These are phyloP conservation scores for Fabriciana adippe DNA, from an alignment of 2,888 invertebrate genomes.

Conservation along the genomic window DNA sequence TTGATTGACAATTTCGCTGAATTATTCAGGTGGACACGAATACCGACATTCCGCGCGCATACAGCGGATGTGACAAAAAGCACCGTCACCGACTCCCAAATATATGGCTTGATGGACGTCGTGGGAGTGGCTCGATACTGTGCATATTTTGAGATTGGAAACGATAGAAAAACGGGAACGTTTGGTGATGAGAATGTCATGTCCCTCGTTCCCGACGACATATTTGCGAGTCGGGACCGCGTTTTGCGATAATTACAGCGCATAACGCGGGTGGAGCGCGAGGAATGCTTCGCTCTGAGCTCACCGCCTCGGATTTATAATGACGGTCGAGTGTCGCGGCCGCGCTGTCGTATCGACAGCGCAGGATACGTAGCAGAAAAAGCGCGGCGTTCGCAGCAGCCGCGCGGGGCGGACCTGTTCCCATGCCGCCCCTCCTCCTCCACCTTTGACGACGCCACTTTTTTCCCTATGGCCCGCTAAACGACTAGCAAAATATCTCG, in stretches of 20 bases:
- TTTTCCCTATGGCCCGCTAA: slow-evolving; percentile 64
- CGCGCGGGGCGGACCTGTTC: slow-evolving; percentile 68
- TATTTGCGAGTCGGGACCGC: slow-evolving; percentile 78
- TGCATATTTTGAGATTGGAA: slow-evolving; percentile 61
- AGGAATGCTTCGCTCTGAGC: slow-evolving; percentile 76
- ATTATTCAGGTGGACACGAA: slow-evolving; percentile 78
- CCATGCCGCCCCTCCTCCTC: slow-evolving; percentile 54
- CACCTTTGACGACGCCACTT: slow-evolving; percentile 55
- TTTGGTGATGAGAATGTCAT: slow-evolving; percentile 82
- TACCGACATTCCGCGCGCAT: slow-evolving; percentile 72
- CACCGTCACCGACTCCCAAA: slow-evolving; percentile 57
- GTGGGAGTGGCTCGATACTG: slow-evolving; percentile 68
- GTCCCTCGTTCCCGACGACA: slow-evolving; percentile 80
- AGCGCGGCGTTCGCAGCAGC: slow-evolving; percentile 62
- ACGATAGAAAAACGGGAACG: slow-evolving; percentile 67
- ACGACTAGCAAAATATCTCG: slow-evolving; percentile 76
- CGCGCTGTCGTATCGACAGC: slow-evolving; percentile 66
- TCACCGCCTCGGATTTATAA: slow-evolving; percentile 78
- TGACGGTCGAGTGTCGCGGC: slow-evolving; percentile 74
- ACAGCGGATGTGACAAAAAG: slow-evolving; percentile 69
- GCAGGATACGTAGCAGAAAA: slow-evolving; percentile 60
- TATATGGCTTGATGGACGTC: slow-evolving; percentile 60
- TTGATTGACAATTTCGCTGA: slow-evolving; percentile 78
- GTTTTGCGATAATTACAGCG: slow-evolving; percentile 80
- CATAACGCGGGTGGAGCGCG: slow-evolving; percentile 75